phyloP scores from a whole-genome alignment of 1,140 invertebrate genomes.

The Euglossa dilemma region DNA sequence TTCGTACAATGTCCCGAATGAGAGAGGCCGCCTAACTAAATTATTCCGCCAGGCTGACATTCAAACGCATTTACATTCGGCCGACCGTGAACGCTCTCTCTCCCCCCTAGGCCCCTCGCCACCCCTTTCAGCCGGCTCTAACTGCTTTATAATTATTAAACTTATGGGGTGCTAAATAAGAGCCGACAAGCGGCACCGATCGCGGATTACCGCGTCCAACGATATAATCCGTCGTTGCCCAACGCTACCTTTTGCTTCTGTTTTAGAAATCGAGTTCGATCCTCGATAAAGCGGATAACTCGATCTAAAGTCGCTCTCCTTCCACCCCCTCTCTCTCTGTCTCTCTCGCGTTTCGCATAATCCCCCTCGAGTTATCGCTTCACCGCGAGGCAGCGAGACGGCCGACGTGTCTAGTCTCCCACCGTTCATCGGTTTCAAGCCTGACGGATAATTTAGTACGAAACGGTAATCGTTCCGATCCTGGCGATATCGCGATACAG shows the following conservation, averaged over 20 bases:
- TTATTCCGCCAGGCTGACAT: slow-evolving; percentile 63
- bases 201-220: background rate
- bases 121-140: background rate
- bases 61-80: slow-evolving; percentile 62
- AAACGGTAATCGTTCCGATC: too few species aligned
- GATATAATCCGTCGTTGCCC: slow-evolving; percentile 8
- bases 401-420: too few species aligned
- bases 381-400: too few species aligned
- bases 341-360: too few species aligned
- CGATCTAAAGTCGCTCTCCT: background rate
- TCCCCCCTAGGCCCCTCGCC: background rate
- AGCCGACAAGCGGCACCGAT: background rate
- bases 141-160: slow-evolving; percentile 43
- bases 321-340: too few species aligned
- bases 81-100: slow-evolving; percentile 14
- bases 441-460: too few species aligned
- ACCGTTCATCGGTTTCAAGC: too few species aligned
- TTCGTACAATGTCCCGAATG: slow-evolving; percentile 54
- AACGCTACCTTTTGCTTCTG: background rate
- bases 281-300: background rate
- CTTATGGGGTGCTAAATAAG: slow-evolving; percentile 38
- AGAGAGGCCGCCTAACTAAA: slow-evolving; percentile 65
- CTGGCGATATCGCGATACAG: too few species aligned
- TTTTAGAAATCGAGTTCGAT: background rate
- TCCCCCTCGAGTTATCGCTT: background rate